These are phyloP conservation scores for Picus viridis DNA, from an alignment of 2,797 vertebrate genomes.

Conservation along the genomic window DNA sequence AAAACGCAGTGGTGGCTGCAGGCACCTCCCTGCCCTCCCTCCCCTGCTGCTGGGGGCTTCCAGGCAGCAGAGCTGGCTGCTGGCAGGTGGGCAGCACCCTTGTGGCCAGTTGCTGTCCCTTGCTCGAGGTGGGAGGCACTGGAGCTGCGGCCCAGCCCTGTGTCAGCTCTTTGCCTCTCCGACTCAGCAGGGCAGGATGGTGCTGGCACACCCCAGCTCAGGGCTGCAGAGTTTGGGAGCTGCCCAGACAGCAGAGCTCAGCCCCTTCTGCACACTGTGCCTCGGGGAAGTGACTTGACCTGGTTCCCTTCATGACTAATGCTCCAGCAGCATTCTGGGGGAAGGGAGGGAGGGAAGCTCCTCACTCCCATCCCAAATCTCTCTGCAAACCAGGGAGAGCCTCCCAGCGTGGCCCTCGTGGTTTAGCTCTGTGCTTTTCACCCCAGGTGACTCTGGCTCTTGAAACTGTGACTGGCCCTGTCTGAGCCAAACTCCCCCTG, in stretches of 20 bases:
- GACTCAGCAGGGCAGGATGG: neutral
- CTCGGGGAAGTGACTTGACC: neutral
- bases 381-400: neutral
- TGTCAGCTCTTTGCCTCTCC: neutral
- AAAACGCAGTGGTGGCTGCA: neutral
- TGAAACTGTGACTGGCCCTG: slow-evolving; percentile 24
- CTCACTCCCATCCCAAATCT: neutral
- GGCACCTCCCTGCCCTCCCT: neutral
- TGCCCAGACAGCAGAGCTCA: neutral
- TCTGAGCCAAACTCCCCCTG: neutral
- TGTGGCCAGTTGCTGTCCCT: neutral
- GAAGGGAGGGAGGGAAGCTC: neutral
- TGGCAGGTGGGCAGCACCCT: neutral
- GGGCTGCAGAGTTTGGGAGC: neutral
- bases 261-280: neutral
- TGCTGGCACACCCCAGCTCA: neutral
- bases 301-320: rapidly evolving
- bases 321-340: neutral
- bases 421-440: neutral
- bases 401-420: rapidly evolving
- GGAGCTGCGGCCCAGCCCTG: neutral
- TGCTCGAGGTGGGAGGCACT: neutral
- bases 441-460: neutral
- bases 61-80: neutral
- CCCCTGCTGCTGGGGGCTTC: neutral